Evolutionary conservation across 2,113 vertebrate genomes (phyloP).

Genomic region (Brachirus orientalis): DNA sequence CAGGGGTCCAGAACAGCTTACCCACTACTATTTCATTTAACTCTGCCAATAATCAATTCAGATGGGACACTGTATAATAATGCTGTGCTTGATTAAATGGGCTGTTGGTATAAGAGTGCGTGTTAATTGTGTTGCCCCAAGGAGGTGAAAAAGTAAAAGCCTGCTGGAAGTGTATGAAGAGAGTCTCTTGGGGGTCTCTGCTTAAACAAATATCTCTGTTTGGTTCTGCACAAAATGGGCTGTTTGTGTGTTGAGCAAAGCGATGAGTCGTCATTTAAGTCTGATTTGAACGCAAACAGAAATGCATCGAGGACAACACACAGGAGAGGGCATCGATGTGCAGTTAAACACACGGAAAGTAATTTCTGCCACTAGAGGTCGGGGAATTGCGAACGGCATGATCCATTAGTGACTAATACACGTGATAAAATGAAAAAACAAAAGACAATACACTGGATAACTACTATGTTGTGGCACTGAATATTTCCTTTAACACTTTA

Average conservation of each 20-base stretch:
- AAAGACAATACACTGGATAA: too few relatives aligned
- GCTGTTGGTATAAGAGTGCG: conserved; percentile 23
- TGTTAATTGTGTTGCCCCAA: conserved; percentile 29
- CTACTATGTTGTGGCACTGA: too few relatives aligned
- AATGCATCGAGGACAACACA: background rate
- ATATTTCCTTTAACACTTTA: too few relatives aligned
- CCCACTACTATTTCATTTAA: conserved; percentile 54
- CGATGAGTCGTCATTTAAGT: conserved; percentile 1
- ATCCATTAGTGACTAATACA: too few relatives aligned
- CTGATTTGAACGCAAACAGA: conserved; percentile 8
- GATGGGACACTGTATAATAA: conserved; percentile 50
- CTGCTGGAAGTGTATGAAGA: conserved; percentile 9
- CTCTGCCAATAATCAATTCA: conserved; percentile 63
- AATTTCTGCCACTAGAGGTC: too few relatives aligned
- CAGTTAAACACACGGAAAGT: too few relatives aligned
- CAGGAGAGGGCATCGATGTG: background rate
- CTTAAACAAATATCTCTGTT: conserved; percentile 36
- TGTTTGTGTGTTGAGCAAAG: conserved; percentile 27
- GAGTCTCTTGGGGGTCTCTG: conserved; percentile 37
- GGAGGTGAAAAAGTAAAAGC: conserved; percentile 41
- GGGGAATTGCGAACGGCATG: too few relatives aligned
- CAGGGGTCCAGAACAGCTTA: conserved; percentile 60
- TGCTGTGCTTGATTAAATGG: conserved; percentile 58
- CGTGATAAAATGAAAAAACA: too few relatives aligned
- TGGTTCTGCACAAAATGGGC: conserved; percentile 12